Evolutionary conservation across 2,113 vertebrate species (phyloP).

Genomic region (Xiphorhynchus elegans): DNA sequence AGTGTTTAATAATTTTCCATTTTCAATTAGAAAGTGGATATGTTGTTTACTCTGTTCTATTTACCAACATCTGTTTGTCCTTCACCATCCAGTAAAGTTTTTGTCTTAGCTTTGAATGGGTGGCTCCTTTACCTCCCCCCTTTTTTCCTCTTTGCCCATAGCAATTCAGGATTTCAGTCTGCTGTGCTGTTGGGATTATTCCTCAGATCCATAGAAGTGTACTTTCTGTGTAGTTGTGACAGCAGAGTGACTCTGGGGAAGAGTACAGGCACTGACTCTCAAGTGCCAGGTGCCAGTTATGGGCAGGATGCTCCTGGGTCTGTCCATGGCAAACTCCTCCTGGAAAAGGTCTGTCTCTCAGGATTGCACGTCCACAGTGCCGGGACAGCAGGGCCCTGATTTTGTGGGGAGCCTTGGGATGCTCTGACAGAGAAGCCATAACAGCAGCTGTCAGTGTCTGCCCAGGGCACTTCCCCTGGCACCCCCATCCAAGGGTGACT

Average conservation of each 20-base stretch:
- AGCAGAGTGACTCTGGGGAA: not conserved
- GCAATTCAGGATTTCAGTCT: not conserved
- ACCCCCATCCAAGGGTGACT: not conserved
- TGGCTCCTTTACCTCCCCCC: not conserved
- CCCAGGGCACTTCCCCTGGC: not conserved
- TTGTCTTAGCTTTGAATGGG: not conserved
- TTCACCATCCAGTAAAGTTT: not conserved
- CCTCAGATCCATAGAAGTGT: not conserved
- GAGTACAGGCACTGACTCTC: not conserved
- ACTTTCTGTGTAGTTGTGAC: not conserved
- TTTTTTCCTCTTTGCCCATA: not conserved
- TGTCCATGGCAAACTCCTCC: not conserved
- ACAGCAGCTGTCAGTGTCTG: not conserved
- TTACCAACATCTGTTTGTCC: not conserved
- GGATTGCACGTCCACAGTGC: rapidly evolving
- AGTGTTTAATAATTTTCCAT: not conserved
- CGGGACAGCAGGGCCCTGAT: not conserved
- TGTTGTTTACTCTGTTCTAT: not conserved
- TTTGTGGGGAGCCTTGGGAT: not conserved
- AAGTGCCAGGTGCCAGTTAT: not conserved
- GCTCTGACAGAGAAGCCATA: not conserved
- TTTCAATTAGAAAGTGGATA: not conserved
- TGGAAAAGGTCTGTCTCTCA: not conserved
- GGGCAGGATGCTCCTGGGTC: not conserved
- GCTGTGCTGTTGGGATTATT: not conserved